A percentile compares a stretch with the other conserved stretches of the same genome.
Evolutionary conservation across 2,797 vertebrate species (phyloP).

Genomic region (Neomorphus geoffroyi): DNA sequence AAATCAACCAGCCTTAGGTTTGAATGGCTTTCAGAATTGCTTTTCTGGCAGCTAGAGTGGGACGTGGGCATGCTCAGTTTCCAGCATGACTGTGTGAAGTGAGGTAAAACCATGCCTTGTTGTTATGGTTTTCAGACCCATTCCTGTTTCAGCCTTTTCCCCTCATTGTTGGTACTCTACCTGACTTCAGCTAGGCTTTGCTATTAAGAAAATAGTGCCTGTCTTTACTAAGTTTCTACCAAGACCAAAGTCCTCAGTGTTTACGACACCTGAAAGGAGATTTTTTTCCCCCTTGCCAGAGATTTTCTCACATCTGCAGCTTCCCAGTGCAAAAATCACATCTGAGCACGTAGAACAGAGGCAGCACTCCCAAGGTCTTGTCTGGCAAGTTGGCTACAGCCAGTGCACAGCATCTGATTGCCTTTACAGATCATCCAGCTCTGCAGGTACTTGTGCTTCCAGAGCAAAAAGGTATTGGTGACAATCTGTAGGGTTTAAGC

Average conservation of each 20-base stretch:
- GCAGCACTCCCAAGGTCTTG: background rate
- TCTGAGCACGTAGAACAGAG: background rate
- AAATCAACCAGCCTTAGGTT: background rate
- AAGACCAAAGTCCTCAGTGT: background rate
- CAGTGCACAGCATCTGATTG: accelerated
- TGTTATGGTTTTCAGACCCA: accelerated
- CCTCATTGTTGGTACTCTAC: background rate
- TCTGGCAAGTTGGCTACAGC: background rate
- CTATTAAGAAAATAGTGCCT: background rate
- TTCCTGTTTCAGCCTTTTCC: background rate
- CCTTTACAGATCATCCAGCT: background rate
- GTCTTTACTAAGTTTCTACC: background rate
- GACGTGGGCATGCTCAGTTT: background rate
- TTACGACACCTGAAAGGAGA: background rate
- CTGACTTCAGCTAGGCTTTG: background rate
- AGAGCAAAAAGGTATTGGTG: background rate
- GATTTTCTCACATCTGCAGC: background rate
- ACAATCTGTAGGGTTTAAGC: background rate
- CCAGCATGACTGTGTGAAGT: background rate
- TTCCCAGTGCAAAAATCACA: background rate
- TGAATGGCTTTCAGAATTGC: background rate
- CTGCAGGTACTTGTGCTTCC: background rate
- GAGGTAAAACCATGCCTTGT: background rate
- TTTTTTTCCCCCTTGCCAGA: background rate
- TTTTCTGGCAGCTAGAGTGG: background rate